phyloP scores from a whole-genome alignment of 1,140 invertebrate species.

The Drosophila funebris region DNA sequence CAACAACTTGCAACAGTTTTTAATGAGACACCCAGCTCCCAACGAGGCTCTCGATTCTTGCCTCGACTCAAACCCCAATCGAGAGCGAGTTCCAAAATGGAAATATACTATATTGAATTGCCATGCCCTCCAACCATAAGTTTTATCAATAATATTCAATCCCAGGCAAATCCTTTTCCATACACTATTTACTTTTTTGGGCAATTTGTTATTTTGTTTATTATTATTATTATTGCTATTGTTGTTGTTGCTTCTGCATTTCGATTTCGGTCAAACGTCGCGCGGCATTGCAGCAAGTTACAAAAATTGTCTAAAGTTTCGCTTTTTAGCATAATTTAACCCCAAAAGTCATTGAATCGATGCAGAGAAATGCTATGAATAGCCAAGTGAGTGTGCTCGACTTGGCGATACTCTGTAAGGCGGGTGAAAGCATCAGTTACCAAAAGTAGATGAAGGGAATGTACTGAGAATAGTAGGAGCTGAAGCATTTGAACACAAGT shows the following conservation, averaged over 20 bases:
- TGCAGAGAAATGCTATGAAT: constrained; percentile 23
- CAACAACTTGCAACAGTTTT: constrained; percentile 30
- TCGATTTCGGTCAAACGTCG: constrained; percentile 67
- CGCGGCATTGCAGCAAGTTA: constrained; percentile 58
- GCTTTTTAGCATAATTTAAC: constrained; percentile 57
- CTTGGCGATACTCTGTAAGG: background rate
- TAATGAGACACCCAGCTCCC: constrained; percentile 22
- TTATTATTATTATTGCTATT: constrained; percentile 1
- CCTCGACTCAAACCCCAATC: background rate
- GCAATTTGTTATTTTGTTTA: constrained; percentile 44
- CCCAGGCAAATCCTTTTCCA: constrained; percentile 60
- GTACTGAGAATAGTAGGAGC: too few species aligned
- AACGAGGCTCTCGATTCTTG: background rate
- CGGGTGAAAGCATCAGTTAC: background rate
- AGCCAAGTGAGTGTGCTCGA: background rate
- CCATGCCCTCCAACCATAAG: constrained; percentile 51
- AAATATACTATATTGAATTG: constrained; percentile 30
- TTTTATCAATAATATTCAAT: constrained; percentile 83
- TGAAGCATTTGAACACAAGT: too few species aligned
- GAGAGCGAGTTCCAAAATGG: constrained; percentile 27
- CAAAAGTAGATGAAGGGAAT: too few species aligned
- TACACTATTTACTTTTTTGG: constrained; percentile 36
- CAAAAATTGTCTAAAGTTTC: constrained; percentile 51
- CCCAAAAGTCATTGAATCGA: constrained; percentile 17
- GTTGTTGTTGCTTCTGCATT: constrained; percentile 32